phyloP scores from a whole-genome alignment of 2,797 vertebrate species.

The Sarcoramphus papa region DNA sequence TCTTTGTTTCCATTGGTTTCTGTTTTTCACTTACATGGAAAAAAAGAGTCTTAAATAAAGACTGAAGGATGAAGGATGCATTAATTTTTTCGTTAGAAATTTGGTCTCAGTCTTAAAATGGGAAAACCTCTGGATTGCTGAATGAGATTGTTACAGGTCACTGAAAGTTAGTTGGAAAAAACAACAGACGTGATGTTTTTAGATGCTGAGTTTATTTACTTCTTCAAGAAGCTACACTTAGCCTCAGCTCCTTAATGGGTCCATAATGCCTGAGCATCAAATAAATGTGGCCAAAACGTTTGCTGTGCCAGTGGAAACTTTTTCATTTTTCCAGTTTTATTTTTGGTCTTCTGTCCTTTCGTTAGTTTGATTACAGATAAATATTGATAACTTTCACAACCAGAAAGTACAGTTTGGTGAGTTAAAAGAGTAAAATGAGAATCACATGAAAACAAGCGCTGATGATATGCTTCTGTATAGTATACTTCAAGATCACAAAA shows the following conservation, averaged over 20 bases:
- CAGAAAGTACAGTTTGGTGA: not conserved
- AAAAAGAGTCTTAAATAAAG: not conserved
- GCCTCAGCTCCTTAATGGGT: not conserved
- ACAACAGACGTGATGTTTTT: not conserved
- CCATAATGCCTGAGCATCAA: not conserved
- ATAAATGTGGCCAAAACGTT: not conserved
- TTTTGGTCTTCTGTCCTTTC: not conserved
- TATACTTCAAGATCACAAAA: not conserved
- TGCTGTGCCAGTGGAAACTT: not conserved
- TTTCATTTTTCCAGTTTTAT: not conserved
- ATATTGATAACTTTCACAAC: not conserved
- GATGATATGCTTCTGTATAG: not conserved
- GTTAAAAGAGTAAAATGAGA: not conserved
- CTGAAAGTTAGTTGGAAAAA: not conserved
- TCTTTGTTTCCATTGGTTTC: not conserved
- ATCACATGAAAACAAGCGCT: not conserved
- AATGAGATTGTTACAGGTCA: not conserved
- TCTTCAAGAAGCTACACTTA: not conserved
- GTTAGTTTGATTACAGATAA: not conserved
- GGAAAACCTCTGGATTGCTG: not conserved
- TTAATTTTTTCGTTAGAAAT: not conserved
- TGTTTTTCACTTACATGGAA: not conserved
- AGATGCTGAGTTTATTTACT: not conserved
- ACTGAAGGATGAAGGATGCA: not conserved
- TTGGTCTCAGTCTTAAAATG: not conserved